Percentiles rank a stretch among this genome's conserved stretches.
These are phyloP conservation scores for Poeciliopsis turneri DNA, from an alignment of 2,797 vertebrate genomes.

Conservation along the genomic window DNA sequence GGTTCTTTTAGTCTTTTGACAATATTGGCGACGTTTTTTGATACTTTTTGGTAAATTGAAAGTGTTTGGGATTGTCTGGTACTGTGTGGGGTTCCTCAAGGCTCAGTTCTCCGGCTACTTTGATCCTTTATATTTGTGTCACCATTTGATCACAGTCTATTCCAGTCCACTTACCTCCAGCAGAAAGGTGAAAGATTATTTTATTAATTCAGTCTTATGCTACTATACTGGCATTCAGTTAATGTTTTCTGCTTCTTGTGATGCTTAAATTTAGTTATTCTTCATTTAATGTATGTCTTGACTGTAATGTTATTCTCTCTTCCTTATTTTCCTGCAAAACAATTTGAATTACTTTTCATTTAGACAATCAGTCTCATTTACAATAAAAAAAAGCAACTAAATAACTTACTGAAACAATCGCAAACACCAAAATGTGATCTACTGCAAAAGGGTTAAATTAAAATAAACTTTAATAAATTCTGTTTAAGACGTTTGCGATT, in stretches of 20 bases:
- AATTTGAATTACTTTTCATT: background rate
- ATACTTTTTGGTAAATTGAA: background rate
- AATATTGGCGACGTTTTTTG: background rate
- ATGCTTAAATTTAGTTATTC: background rate
- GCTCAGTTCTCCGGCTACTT: background rate
- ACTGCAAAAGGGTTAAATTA: background rate
- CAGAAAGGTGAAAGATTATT: background rate
- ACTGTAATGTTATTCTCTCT: background rate
- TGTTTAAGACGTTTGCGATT: background rate
- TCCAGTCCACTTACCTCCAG: background rate
- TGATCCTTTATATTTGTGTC: background rate
- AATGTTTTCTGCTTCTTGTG: background rate
- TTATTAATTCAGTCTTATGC: background rate
- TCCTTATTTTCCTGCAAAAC: background rate
- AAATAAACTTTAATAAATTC: background rate
- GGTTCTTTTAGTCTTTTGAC: background rate
- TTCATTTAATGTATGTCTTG: background rate
- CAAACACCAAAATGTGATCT: background rate
- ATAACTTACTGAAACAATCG: background rate
- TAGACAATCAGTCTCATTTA: background rate
- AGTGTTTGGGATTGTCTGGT: background rate
- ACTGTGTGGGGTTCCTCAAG: background rate
- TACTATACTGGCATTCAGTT: background rate
- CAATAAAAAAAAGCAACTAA: background rate
- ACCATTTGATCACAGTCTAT: background rate